Conservation (phyloP, 2,797 vertebrate species). For the Tokudaia tokunoshimensis region DNA sequence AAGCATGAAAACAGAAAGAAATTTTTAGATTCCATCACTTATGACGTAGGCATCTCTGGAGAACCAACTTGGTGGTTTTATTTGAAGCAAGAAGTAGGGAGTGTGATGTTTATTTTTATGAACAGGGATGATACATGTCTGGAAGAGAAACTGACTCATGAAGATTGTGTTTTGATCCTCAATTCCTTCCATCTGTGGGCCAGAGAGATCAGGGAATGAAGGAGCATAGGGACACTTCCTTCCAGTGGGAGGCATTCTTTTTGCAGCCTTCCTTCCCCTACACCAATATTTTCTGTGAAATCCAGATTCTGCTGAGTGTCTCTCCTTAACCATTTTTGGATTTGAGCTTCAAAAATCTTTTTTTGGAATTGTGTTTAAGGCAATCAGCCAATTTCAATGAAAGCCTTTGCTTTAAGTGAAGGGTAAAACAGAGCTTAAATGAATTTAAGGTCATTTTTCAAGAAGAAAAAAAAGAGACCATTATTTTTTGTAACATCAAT, state of each 20-base stretch:
- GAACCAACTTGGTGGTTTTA: background rate
- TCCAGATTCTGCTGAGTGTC: background rate
- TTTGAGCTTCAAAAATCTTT: constrained; percentile 39
- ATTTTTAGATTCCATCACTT: background rate
- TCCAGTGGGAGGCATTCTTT: background rate
- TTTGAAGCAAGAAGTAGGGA: constrained; percentile 37
- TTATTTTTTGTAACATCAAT: background rate
- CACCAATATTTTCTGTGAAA: background rate
- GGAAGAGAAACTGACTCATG: background rate
- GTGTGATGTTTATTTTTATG: constrained; percentile 40
- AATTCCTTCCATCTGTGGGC: background rate
- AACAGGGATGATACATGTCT: background rate
- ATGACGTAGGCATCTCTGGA: background rate
- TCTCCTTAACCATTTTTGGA: constrained; percentile 1
- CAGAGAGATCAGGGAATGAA: background rate
- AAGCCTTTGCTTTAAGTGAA: constrained; percentile 57
- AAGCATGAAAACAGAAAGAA: background rate
- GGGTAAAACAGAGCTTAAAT: background rate
- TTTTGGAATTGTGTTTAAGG: background rate
- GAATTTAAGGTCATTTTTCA: background rate
- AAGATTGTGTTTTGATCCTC: background rate
- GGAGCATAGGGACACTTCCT: background rate
- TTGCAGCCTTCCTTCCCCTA: background rate
- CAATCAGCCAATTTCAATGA: constrained; percentile 63
- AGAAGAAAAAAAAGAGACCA: background rate